Evolutionary conservation across 64 coral and sea anemone species (phyloP).

Genomic region (Anthopleura sola): DNA sequence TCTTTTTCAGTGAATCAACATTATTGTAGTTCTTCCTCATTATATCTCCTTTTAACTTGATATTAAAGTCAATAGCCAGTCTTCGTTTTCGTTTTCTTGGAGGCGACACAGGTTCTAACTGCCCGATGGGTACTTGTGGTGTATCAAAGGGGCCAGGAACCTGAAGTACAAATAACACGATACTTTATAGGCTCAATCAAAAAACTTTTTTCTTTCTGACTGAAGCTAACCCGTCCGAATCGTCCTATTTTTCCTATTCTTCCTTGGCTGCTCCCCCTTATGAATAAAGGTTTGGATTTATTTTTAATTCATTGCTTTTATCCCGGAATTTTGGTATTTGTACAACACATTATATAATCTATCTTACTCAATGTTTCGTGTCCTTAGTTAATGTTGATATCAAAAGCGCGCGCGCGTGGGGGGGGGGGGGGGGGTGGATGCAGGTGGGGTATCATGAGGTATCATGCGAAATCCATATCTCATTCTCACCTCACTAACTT

Average conservation of each 20-base stretch:
- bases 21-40: constrained; percentile 13
- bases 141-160: neutral
- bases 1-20: constrained; percentile 9
- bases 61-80: constrained; percentile 14
- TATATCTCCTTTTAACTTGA: neutral
- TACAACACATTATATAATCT: too few relatives aligned
- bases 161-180: neutral
- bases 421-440: too few relatives aligned
- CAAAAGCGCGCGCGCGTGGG: too few relatives aligned
- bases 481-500: neutral
- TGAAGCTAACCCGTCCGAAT: too few relatives aligned
- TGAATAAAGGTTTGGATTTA: too few relatives aligned
- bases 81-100: constrained; percentile 10
- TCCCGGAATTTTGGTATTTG: too few relatives aligned
- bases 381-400: too few relatives aligned
- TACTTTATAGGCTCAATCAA: neutral
- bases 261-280: neutral
- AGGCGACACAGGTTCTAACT: neutral
- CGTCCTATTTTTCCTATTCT: neutral
- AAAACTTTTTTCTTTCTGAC: too few relatives aligned
- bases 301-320: too few relatives aligned
- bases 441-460: too few relatives aligned
- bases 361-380: too few relatives aligned
- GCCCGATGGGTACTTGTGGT: neutral
- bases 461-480: neutral